phyloP scores from a whole-genome alignment of 2,888 invertebrate species.

The Sylvicola fuscatus region DNA sequence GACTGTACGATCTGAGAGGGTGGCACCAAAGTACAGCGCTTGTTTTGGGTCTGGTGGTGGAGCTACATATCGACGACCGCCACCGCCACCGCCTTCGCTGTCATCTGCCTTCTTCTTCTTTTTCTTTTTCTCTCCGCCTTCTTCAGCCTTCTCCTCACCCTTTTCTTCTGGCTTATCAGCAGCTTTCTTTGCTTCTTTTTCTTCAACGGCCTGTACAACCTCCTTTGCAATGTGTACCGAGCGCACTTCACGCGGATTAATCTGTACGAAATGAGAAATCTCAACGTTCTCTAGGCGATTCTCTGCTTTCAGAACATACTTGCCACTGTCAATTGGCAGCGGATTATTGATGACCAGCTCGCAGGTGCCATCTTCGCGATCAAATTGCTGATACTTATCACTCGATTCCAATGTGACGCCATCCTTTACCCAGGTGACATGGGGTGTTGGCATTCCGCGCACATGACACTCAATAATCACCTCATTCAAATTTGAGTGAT shows the following conservation, averaged over 20 bases:
- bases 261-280: slow-evolving; percentile 48
- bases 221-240: slow-evolving; percentile 4
- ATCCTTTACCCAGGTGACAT: slow-evolving; percentile 58
- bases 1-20: slow-evolving; percentile 53
- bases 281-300: slow-evolving; percentile 52
- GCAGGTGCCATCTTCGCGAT: slow-evolving; percentile 53
- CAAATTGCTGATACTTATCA: slow-evolving; percentile 39
- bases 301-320: slow-evolving; percentile 55
- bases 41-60: slow-evolving; percentile 29
- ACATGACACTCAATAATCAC: slow-evolving; percentile 59
- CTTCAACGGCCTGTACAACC: slow-evolving; percentile 4
- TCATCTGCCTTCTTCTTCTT: slow-evolving; percentile 9
- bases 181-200: neutral
- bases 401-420: slow-evolving; percentile 31
- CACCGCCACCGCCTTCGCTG: slow-evolving; percentile 8
- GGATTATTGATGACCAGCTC: slow-evolving; percentile 45
- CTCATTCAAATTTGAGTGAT: slow-evolving; percentile 49
- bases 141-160: slow-evolving; percentile 15
- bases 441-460: slow-evolving; percentile 50
- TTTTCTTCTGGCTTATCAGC: slow-evolving; percentile 10
- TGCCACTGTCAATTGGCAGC: slow-evolving; percentile 44
- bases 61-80: slow-evolving; percentile 17
- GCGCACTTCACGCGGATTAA: slow-evolving; percentile 28
- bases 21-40: slow-evolving; percentile 41
- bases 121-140: slow-evolving; percentile 12